Conservation (phyloP, 35 echinoderm and acorn worm genomes). For the Eucidaris tribuloides region DNA sequence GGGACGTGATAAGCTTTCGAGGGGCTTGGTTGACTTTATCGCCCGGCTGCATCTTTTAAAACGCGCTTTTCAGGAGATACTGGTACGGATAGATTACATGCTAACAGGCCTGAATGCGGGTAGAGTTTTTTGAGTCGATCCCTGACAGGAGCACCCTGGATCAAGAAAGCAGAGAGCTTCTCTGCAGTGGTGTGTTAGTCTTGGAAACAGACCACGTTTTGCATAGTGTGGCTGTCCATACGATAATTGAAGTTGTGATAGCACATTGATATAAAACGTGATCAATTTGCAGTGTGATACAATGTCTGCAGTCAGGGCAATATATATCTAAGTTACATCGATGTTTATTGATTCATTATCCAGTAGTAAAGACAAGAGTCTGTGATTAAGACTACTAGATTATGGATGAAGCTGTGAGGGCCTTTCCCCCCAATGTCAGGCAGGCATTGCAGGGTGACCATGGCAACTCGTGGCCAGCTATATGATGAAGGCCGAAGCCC, state of each 20-base stretch:
- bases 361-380: background rate
- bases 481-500: background rate
- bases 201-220: background rate
- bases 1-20: too few species aligned
- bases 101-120: background rate
- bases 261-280: too few species aligned
- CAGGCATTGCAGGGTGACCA: background rate
- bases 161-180: background rate
- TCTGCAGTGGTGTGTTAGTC: background rate
- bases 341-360: background rate
- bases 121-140: background rate
- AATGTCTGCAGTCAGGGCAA: background rate
- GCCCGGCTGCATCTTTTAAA: background rate
- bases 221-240: background rate
- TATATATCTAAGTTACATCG: background rate
- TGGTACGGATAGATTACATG: background rate
- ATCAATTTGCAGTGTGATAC: background rate
- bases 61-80: background rate
- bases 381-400: background rate
- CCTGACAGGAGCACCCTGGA: background rate
- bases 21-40: background rate
- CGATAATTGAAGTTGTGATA: too few species aligned
- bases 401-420: background rate
- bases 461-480: background rate
- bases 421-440: background rate